Evolutionary conservation across 2,113 vertebrate species (phyloP).

Genomic region (Brienomyrus brachyistius): DNA sequence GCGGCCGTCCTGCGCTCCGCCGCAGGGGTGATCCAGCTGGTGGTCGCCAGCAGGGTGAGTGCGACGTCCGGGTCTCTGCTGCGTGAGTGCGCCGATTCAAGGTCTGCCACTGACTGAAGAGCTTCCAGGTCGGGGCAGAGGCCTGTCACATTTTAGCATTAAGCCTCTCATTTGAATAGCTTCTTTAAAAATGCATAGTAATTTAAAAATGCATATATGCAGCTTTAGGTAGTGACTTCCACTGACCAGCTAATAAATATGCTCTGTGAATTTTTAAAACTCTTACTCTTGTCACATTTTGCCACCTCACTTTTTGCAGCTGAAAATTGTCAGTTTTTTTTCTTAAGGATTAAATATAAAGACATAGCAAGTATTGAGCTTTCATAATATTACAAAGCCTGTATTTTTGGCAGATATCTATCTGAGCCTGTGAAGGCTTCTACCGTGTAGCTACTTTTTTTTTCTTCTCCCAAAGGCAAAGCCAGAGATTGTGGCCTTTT

Average conservation of each 20-base stretch:
- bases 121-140: background rate
- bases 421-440: background rate
- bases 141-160: background rate
- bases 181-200: background rate
- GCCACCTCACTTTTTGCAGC: background rate
- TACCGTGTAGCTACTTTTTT: background rate
- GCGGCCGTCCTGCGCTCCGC: conserved; percentile 78
- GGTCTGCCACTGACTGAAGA: background rate
- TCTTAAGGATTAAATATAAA: background rate
- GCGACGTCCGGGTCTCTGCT: background rate
- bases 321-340: background rate
- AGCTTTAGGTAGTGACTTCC: background rate
- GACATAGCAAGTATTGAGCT: background rate
- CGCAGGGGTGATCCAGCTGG: conserved; percentile 78
- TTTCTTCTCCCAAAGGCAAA: background rate
- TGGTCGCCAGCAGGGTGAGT: conserved; percentile 85
- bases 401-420: background rate
- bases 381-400: background rate
- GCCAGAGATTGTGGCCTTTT: background rate
- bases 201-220: background rate
- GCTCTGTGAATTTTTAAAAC: background rate
- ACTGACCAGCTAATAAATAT: background rate
- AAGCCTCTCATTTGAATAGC: background rate
- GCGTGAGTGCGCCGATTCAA: background rate
- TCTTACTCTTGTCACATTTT: background rate